A percentile compares a stretch with the other conserved stretches of the same genome.
phyloP scores from a whole-genome alignment of 1,140 invertebrate genomes.

The Leptopilina boulardi region DNA sequence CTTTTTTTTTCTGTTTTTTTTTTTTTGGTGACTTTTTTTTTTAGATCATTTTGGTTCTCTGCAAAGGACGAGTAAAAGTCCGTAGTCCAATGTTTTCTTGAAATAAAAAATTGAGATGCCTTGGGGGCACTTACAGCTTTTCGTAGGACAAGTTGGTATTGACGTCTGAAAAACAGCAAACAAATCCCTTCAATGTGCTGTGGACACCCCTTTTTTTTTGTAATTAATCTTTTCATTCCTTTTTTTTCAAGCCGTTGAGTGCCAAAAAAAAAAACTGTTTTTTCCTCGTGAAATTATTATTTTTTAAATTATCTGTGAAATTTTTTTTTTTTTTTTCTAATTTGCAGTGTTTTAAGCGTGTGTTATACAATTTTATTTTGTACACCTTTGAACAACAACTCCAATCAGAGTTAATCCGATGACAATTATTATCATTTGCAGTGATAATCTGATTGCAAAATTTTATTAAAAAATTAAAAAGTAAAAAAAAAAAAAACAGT shows the following conservation, averaged over 20 bases:
- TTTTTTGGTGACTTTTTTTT: conserved; percentile 13
- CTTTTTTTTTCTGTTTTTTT: neutral
- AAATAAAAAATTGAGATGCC: conserved; percentile 71
- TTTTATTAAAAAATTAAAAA: neutral
- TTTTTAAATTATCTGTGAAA: neutral
- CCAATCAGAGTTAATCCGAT: neutral
- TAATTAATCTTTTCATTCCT: neutral
- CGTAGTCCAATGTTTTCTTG: conserved; percentile 69
- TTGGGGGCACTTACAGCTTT: conserved; percentile 83
- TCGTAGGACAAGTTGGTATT: conserved; percentile 92
- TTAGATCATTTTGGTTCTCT: conserved; percentile 35
- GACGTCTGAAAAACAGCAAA: conserved; percentile 88
- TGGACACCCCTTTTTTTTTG: conserved; percentile 27
- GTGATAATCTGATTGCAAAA: neutral
- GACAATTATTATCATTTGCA: neutral
- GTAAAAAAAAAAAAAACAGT: no score
- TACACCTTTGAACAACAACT: no score
- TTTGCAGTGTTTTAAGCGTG: conserved; percentile 25
- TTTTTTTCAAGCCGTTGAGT: conserved; percentile 8
- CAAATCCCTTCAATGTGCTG: conserved; percentile 70
- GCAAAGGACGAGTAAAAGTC: conserved; percentile 50
- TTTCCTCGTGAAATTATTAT: neutral
- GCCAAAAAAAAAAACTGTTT: neutral
- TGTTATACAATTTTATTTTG: neutral
- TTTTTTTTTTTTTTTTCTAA: neutral